phyloP scores from a whole-genome alignment of 2,797 vertebrate species.

The Masticophis lateralis region DNA sequence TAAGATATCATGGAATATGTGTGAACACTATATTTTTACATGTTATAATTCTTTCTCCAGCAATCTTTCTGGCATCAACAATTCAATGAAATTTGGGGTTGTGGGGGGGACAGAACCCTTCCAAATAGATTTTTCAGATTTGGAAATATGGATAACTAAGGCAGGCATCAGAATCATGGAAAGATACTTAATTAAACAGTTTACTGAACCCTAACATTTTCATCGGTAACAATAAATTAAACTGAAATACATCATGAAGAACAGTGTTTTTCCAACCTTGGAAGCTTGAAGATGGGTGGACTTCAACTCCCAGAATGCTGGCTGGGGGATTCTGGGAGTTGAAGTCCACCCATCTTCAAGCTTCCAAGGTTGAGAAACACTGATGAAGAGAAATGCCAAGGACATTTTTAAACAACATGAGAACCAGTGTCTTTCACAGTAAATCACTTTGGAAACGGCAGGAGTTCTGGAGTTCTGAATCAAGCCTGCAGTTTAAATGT shows the following conservation, averaged over 20 bases:
- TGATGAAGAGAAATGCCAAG: background rate
- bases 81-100: background rate
- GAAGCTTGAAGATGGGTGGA: too few species aligned
- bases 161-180: background rate
- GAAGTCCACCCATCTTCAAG: too few species aligned
- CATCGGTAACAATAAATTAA: background rate
- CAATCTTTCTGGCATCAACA: background rate
- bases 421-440: background rate
- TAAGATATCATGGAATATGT: background rate
- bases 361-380: too few species aligned
- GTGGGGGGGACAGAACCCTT: background rate
- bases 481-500: background rate
- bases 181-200: background rate
- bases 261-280: too few species aligned
- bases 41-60: background rate
- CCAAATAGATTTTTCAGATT: background rate
- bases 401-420: background rate
- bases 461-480: background rate
- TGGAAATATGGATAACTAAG: background rate
- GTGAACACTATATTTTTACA: background rate
- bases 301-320: too few species aligned
- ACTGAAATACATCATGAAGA: background rate
- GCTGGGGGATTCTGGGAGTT: too few species aligned
- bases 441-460: background rate
- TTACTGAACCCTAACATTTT: background rate